Conservation (phyloP, 2,113 vertebrate genomes). For the Xiphorhynchus elegans region DNA sequence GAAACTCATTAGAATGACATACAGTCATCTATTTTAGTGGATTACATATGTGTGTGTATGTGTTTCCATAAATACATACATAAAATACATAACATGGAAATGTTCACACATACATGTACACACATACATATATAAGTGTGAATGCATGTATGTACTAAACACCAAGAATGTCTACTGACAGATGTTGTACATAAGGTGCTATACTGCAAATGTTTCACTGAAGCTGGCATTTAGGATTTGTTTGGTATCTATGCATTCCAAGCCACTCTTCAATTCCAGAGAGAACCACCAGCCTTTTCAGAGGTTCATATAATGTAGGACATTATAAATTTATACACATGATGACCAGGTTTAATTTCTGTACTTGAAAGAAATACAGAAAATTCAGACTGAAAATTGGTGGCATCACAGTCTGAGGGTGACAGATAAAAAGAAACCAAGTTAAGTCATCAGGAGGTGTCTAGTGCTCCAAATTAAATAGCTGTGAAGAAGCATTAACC, state of each 20-base stretch:
- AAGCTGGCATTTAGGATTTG: neutral
- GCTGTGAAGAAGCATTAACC: neutral
- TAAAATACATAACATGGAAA: neutral
- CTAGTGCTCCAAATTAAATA: neutral
- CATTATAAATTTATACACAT: neutral
- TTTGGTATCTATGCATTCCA: neutral
- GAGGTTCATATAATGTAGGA: neutral
- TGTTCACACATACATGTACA: neutral
- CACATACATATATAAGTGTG: neutral
- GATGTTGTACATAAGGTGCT: neutral
- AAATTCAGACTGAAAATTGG: neutral
- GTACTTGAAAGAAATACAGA: neutral
- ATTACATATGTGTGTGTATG: neutral
- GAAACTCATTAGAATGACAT: neutral
- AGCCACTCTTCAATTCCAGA: neutral
- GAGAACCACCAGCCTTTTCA: neutral
- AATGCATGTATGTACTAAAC: neutral
- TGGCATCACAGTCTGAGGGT: neutral
- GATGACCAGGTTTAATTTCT: neutral
- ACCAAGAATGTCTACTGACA: neutral
- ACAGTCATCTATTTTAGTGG: neutral
- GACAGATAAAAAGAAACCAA: neutral
- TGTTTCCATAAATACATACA: neutral
- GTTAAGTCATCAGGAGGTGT: neutral
- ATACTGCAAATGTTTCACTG: neutral